Conservation (phyloP, 2,113 vertebrate genomes). For the Pao palembangensis region DNA sequence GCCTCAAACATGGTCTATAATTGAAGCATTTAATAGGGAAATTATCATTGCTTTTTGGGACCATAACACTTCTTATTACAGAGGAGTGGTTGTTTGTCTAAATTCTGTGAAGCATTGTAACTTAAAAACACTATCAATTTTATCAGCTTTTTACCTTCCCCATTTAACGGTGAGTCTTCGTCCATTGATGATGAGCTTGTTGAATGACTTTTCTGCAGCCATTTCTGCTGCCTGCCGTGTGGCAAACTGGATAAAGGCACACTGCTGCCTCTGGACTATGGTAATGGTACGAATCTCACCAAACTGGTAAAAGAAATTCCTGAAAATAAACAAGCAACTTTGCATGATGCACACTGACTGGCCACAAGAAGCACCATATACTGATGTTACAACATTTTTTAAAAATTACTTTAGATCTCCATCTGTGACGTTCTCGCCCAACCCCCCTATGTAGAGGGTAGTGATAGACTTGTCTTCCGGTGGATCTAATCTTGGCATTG, state of each 20-base stretch:
- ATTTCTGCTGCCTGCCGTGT: constrained; percentile 89
- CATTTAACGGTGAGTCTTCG: constrained; percentile 96
- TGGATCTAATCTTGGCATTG: constrained; percentile 94
- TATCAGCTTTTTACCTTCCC: constrained; percentile 82
- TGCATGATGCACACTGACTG: background rate
- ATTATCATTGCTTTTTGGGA: too few species aligned
- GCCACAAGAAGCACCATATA: too few species aligned
- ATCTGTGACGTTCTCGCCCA: constrained; percentile 93
- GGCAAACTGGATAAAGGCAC: constrained; percentile 98
- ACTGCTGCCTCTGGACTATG: constrained; percentile 94
- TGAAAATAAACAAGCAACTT: constrained; percentile 40
- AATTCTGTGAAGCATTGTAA: too few species aligned
- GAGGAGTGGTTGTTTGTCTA: too few species aligned
- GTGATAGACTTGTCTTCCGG: constrained; percentile 96
- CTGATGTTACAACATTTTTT: background rate
- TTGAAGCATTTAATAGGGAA: too few species aligned
- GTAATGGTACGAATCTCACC: constrained; percentile 96
- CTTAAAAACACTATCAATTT: too few species aligned
- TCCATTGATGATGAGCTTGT: constrained; percentile 95
- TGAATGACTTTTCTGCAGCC: constrained; percentile 97
- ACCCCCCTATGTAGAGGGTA: constrained; percentile 92
- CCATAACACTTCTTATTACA: too few species aligned
- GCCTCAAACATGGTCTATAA: too few species aligned
- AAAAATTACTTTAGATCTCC: constrained; percentile 86
- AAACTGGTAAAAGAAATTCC: constrained; percentile 98